These are phyloP conservation scores for Cosmopolites sordidus DNA, from an alignment of 2,888 invertebrate species.

Conservation along the genomic window DNA sequence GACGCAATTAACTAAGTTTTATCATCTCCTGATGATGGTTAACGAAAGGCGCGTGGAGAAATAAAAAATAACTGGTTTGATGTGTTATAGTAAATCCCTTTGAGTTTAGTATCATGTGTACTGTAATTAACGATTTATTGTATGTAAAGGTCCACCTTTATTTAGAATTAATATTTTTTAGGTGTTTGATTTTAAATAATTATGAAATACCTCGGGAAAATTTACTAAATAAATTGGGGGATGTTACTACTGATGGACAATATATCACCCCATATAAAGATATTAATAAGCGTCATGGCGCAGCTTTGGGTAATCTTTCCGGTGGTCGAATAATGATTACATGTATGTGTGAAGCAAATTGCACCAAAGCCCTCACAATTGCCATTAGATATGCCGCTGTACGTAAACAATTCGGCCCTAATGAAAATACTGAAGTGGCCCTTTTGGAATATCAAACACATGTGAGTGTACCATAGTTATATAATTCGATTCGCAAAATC, in stretches of 20 bases:
- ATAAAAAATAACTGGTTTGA: too few relatives aligned
- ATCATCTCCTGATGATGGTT: too few relatives aligned
- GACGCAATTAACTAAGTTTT: too few relatives aligned
- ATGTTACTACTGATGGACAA: conserved; percentile 78
- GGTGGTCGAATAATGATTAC: conserved; percentile 76
- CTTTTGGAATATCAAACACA: conserved; percentile 91
- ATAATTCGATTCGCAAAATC: too few relatives aligned
- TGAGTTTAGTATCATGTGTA: too few relatives aligned
- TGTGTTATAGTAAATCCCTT: too few relatives aligned
- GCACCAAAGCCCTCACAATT: conserved; percentile 74
- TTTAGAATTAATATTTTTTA: conserved; percentile 34
- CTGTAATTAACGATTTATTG: too few relatives aligned
- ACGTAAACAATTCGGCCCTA: conserved; percentile 83
- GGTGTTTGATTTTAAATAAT: conserved; percentile 74
- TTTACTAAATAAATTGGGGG: conserved; percentile 79
- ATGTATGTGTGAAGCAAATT: conserved; percentile 56
- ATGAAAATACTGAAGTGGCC: conserved; percentile 67
- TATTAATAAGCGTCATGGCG: conserved; percentile 78
- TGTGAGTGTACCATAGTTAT: conserved; percentile 55
- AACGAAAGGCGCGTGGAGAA: too few relatives aligned
- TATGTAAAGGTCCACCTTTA: too few relatives aligned
- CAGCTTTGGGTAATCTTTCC: conserved; percentile 78
- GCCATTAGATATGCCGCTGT: conserved; percentile 83
- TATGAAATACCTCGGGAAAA: conserved; percentile 75
- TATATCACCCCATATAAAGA: conserved; percentile 79